These are phyloP conservation scores for Crotalus horridus DNA, from an alignment of 2,113 vertebrate genomes.

Conservation along the genomic window DNA sequence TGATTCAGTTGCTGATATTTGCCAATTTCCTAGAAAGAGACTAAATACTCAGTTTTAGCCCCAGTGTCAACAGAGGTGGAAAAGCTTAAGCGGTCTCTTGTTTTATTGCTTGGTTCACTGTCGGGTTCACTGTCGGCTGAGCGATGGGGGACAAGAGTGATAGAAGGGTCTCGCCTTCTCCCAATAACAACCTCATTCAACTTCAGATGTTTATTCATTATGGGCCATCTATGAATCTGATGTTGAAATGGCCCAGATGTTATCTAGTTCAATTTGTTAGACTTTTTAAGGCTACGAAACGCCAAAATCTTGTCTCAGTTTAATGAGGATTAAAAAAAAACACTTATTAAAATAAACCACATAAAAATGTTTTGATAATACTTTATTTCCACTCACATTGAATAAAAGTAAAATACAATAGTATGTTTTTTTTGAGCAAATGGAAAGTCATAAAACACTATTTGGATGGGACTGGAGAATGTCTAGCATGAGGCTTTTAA, in stretches of 20 bases:
- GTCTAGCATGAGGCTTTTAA: conserved; percentile 14
- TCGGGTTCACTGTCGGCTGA: too few species aligned
- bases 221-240: not conserved
- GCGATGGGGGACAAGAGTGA: not conserved
- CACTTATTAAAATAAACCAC: not conserved
- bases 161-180: not conserved
- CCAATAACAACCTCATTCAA: not conserved
- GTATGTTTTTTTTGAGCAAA: conserved; percentile 34
- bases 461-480: not conserved
- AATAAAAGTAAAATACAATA: conserved; percentile 31
- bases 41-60: not conserved
- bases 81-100: too few species aligned
- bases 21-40: not conserved
- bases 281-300: not conserved
- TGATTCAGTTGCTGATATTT: not conserved
- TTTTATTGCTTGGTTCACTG: too few species aligned
- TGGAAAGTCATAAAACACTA: conserved; percentile 44
- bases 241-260: not conserved
- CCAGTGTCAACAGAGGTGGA: not conserved
- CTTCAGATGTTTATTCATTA: not conserved
- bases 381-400: not conserved
- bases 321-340: not conserved
- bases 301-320: not conserved
- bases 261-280: not conserved
- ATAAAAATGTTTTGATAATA: not conserved